phyloP scores from a whole-genome alignment of 1,140 invertebrate species.

The Dendroctonus valens region DNA sequence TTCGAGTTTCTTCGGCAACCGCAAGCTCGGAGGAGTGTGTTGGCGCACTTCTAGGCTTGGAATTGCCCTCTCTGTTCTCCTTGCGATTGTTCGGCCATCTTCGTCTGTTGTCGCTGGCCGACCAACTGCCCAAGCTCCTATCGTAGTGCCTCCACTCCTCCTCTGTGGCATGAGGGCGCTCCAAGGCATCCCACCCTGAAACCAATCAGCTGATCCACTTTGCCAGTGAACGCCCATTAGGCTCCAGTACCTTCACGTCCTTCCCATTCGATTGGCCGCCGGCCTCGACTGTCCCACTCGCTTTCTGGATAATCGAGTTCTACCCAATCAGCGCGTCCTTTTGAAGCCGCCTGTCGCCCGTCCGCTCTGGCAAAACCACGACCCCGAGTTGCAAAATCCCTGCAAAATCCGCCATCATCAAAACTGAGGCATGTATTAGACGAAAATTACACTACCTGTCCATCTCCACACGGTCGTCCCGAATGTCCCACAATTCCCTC shows the following conservation, averaged over 20 bases:
- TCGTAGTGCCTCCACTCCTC: conserved; percentile 49
- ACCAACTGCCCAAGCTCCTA: conserved; percentile 44
- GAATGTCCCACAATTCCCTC: conserved; percentile 45
- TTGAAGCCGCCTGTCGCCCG: conserved; percentile 31
- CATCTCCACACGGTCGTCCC: conserved; percentile 40
- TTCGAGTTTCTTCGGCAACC: background rate
- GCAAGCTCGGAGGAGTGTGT: conserved; percentile 36
- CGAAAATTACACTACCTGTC: conserved; percentile 27
- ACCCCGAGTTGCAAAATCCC: conserved; percentile 14
- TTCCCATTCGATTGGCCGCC: conserved; percentile 47
- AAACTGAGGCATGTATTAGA: background rate
- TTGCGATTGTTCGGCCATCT: conserved; percentile 40
- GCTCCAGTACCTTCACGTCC: conserved; percentile 38
- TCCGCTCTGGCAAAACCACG: conserved; percentile 40
- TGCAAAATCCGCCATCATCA: background rate
- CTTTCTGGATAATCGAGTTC: conserved; percentile 42
- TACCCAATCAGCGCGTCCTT: conserved; percentile 40
- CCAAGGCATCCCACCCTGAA: conserved; percentile 34
- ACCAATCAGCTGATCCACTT: no score
- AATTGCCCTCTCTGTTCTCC: conserved; percentile 41
- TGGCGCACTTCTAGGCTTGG: conserved; percentile 44
- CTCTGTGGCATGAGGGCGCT: conserved; percentile 36
- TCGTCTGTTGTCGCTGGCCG: conserved; percentile 42
- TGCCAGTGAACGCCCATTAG: no score
- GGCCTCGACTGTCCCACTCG: conserved; percentile 43